Conservation (phyloP, 2,113 vertebrate species). For the Erinaceus europaeus region DNA sequence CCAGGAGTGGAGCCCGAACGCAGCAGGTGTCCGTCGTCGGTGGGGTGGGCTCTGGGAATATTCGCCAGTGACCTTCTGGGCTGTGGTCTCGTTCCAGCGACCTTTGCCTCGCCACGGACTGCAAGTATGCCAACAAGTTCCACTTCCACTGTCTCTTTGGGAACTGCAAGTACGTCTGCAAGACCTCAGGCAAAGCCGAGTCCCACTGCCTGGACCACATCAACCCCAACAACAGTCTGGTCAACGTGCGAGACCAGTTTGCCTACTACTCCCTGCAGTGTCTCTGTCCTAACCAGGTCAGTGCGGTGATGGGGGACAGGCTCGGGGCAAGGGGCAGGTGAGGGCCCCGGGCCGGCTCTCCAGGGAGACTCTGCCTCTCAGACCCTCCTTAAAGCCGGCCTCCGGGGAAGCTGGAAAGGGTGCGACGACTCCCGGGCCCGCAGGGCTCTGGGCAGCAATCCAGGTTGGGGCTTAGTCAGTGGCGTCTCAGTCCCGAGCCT, state of each 20-base stretch:
- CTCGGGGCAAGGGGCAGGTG: fast-evolving
- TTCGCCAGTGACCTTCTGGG: constrained; percentile 68
- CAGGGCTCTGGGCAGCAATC: constrained; percentile 1
- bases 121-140: constrained; percentile 99
- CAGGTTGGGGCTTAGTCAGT: background rate
- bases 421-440: background rate
- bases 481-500: background rate
- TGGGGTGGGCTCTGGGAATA: background rate
- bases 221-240: constrained; percentile 97
- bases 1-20: background rate
- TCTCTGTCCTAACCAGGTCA: constrained; percentile 98
- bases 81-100: constrained; percentile 86
- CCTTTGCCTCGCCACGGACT: constrained; percentile 97
- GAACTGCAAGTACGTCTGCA: constrained; percentile 99
- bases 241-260: constrained; percentile 98
- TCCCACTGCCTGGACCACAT: constrained; percentile 99
- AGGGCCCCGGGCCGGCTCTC: background rate
- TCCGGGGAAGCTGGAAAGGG: background rate
- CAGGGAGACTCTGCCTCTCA: background rate
- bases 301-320: background rate
- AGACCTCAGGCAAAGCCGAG: constrained; percentile 98
- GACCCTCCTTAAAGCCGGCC: background rate
- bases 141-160: constrained; percentile 99
- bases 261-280: constrained; percentile 98
- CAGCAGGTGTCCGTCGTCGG: background rate